phyloP scores from a whole-genome alignment of 1,140 invertebrate genomes.

The Mactra quadrangularis region DNA sequence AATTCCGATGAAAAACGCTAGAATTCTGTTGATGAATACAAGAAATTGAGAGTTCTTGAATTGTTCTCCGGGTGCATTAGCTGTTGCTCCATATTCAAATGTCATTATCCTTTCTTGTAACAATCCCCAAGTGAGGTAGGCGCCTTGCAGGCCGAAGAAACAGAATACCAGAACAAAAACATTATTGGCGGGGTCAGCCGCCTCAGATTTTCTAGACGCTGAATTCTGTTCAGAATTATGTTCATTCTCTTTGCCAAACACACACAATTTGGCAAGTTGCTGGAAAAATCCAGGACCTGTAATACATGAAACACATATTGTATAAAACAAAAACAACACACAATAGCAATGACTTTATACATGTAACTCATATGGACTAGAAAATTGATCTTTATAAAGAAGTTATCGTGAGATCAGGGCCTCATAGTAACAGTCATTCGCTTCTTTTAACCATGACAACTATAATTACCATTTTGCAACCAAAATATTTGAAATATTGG shows the following conservation, averaged over 20 bases:
- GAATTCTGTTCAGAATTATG: constrained; percentile 67
- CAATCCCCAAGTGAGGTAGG: constrained; percentile 97
- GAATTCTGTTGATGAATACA: constrained; percentile 96
- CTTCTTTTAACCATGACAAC: no score
- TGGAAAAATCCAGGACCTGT: constrained; percentile 74
- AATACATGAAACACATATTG: constrained; percentile 13
- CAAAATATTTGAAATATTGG: no score
- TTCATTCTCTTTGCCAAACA: constrained; percentile 85
- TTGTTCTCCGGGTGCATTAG: constrained; percentile 79
- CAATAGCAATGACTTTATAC: no score
- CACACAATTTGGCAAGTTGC: constrained; percentile 85
- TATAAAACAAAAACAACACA: no score
- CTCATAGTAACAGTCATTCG: no score
- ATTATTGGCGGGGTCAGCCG: background rate
- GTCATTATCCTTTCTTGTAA: constrained; percentile 91
- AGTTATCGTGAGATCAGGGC: no score
- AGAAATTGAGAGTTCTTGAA: constrained; percentile 98
- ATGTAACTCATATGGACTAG: no score
- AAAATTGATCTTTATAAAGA: no score
- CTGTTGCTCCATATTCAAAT: constrained; percentile 87
- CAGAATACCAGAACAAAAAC: constrained; percentile 88
- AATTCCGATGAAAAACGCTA: constrained; percentile 91
- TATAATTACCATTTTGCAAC: no score
- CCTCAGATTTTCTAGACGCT: background rate
- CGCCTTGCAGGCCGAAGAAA: constrained; percentile 93